Base-by-base conservation (phyloP, 2,888 invertebrate species). In the Dolichopus griseipennis region DNA sequence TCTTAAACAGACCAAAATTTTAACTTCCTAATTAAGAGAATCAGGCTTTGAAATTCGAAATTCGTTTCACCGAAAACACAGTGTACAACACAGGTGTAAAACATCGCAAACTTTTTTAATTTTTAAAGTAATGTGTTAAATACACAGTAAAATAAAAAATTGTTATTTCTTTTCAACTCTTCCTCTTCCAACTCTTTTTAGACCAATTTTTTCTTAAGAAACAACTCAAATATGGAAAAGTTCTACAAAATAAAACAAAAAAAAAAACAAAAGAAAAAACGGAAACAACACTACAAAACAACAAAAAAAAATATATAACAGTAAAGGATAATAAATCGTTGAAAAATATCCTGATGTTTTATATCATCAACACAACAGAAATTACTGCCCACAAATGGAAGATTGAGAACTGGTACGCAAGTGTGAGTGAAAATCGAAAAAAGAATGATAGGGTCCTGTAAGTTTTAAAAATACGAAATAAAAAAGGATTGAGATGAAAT, bases 311-410 rank as follows among this genome's bases (percentile, higher is more conserved):
- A 15, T 15, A 52, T 18, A 52, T 6, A 52, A 52, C 9, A 52
- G 15, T 18, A 18, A 52, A 52, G 18, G 15, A 52, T 52, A 52
- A 18, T 18, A 52, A 52, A 52, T 52, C 52, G n/a, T 12, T 52
- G 52, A 52, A 52, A n/a, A 52, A n/a, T 52, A 52, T 52, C 52
- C 52, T 52, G 52, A 52, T 52, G 52, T 12, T 52, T 52, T n/a
- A 52, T 52, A 18, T 52, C 52, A 52, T 52, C 52, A 52, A 52
- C 8, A 52, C 8, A 37, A 37, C 12, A 10, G 37, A 37, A 37
- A 27, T 27, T 27, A 27, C 27, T 27, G 27, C 27, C 27, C 27
- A 27, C 27, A 27, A 27, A 27, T 4, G 27, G 27, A 27, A n/a
- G n/a, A 27, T 27, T 27, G 27, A 27, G 27, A 27, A 5, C 27